Conservation (phyloP, 1,140 invertebrate species). For the Drosophila pseudoobscura region DNA sequence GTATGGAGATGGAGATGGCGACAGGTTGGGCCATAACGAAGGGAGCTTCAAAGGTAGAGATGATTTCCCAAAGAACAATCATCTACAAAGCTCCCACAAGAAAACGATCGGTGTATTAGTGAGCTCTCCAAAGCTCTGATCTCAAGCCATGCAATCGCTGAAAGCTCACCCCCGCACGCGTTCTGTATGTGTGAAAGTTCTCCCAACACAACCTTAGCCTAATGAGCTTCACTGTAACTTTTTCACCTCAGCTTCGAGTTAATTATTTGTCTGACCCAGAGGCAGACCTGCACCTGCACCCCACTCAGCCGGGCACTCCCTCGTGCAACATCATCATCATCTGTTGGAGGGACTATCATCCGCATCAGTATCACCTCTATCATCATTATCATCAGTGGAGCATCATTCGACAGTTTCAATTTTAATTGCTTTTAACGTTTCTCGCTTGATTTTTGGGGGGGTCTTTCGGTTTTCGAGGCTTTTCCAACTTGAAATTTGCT, state of each 20-base stretch:
- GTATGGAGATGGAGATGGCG: background rate
- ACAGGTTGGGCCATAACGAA: background rate
- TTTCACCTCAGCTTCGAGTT: slow-evolving; percentile 38
- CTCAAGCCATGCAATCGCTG: background rate
- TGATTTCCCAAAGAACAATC: too few species aligned
- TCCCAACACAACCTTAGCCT: background rate
- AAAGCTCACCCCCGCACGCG: background rate
- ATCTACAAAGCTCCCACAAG: too few species aligned
- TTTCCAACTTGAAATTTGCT: slow-evolving; percentile 44
- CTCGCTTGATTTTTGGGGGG: slow-evolving; percentile 21
- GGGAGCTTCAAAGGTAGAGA: background rate
- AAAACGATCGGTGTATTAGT: background rate
- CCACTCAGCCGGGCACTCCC: background rate
- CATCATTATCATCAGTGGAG: slow-evolving; percentile 16
- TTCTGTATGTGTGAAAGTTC: slow-evolving; percentile 29
- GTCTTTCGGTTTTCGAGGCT: background rate
- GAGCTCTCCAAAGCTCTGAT: slow-evolving; percentile 1
- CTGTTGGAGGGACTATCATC: too few species aligned
- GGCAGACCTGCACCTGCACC: slow-evolving; percentile 18
- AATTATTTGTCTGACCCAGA: slow-evolving; percentile 56
- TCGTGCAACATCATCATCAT: too few species aligned
- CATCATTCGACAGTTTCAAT: slow-evolving; percentile 62
- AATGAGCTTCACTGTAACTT: slow-evolving; percentile 4
- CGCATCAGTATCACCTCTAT: background rate
- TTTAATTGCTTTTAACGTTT: slow-evolving; percentile 69